Evolutionary conservation across 2,888 invertebrate species (phyloP), one percentile per base, ranked within the genome.

Genomic region (Drosophila monieri): DNA sequence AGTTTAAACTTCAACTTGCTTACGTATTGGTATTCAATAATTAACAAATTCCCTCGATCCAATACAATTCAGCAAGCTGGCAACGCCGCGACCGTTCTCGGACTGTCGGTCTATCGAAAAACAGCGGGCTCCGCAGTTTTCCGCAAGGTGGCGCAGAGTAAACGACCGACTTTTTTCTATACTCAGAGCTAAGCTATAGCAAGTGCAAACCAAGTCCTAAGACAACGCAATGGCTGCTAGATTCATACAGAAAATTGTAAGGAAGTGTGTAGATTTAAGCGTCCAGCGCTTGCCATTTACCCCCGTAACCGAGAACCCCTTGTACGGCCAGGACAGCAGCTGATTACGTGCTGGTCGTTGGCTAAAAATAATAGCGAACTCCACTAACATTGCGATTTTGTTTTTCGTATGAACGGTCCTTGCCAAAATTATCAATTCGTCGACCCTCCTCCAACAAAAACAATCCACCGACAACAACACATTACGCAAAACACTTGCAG

Each of bases 211-310:
- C 47, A 55, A 41, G 71, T 51, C 39, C 52, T 66, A 74, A 27
- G 60, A 54, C 71, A 76, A 65, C 85, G 76, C 64, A 69, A 91
- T 91, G 91, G 91, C 91, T 88, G 90, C 90, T 76, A 90, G 91
- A 88, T 88, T 91, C 44, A 90, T 91, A 78, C 90, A 91, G 70
- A 91, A 88, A 88, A 90, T 91, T 89, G 92, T 91, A 91, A 91
- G 91, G 78, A 83, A 44, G 43, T 54, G 66, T 54, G 27, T 73
- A 59, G 37, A 30, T 30, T 49, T 52, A 48, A 60, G 37, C 41
- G 25, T 27, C 27, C 27, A 27, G 9, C 39, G 27, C 35, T 43
- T 43, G 21, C 18, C 21, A 43, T 43, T 48, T 12, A 35, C n/a
- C 35, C 58, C 15, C 47, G 53, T 18, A 25, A 27, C 59, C 59